A percentile compares a stretch with the other conserved stretches of the same genome.
Evolutionary conservation across 2,888 invertebrate genomes (phyloP).

Genomic region (Stenotaenia linearis): DNA sequence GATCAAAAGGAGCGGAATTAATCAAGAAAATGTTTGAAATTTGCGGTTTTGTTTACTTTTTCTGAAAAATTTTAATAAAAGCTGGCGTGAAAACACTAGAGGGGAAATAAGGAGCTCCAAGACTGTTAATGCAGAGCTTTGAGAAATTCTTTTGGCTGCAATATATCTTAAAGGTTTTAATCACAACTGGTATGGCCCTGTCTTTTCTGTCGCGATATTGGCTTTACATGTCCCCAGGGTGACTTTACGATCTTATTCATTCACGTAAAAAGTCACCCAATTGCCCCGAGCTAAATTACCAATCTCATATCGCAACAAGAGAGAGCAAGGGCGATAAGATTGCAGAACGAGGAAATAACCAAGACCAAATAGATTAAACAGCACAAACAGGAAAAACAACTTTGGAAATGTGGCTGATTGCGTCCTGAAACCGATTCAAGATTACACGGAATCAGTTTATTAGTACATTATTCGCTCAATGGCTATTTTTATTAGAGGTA

Average conservation of each 20-base stretch:
- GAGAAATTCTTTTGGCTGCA: not conserved
- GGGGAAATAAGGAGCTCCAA: too few relatives aligned
- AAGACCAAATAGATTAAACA: not conserved
- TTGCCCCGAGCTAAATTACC: not conserved
- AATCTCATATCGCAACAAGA: not conserved
- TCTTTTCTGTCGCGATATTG: not conserved
- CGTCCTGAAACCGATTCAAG: not conserved
- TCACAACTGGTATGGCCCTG: not conserved
- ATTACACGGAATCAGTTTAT: not conserved
- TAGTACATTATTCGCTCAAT: too few relatives aligned
- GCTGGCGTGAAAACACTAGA: too few relatives aligned
- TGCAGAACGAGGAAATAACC: not conserved
- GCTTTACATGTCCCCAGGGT: not conserved
- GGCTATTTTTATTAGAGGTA: too few relatives aligned
- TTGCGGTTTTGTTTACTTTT: too few relatives aligned
- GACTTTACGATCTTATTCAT: not conserved
- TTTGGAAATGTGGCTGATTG: too few relatives aligned
- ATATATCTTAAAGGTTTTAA: not conserved
- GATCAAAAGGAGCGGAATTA: too few relatives aligned
- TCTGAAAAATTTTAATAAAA: too few relatives aligned
- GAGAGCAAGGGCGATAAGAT: not conserved
- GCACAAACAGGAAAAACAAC: not conserved
- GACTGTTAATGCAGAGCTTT: too few relatives aligned
- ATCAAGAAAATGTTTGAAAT: too few relatives aligned
- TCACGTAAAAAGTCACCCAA: not conserved